phyloP scores from a whole-genome alignment of 30 jellyfish, hydroid and myxozoan genomes.

The Aurelia sp. region DNA sequence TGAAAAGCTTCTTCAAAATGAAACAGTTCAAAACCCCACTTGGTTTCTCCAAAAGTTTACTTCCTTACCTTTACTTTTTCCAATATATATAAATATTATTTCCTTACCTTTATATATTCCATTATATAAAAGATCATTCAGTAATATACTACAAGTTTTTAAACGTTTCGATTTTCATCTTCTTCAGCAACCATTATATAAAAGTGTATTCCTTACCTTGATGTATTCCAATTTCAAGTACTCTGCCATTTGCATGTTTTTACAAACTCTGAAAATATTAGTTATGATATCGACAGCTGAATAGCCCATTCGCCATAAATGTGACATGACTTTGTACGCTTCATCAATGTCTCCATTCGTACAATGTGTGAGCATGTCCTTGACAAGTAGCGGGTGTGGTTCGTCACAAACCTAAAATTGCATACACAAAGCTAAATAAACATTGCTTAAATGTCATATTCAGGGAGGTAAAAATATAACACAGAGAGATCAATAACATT shows the following conservation, averaged over 20 bases:
- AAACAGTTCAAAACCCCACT: no score
- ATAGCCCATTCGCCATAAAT: slow-evolving; percentile 97
- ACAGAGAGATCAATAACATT: neutral
- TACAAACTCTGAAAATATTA: slow-evolving; percentile 95
- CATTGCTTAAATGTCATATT: neutral
- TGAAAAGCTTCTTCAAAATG: no score
- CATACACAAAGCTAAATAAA: neutral
- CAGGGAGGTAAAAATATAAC: neutral
- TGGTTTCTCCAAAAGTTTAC: no score
- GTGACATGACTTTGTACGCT: slow-evolving; percentile 94
- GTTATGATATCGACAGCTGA: slow-evolving; percentile 98
- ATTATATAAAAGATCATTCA: no score
- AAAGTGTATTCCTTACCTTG: slow-evolving; percentile 8
- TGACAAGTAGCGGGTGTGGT: slow-evolving; percentile 98
- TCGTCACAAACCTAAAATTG: slow-evolving; percentile 95
- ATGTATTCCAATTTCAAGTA: slow-evolving; percentile 88
- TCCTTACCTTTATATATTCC: no score
- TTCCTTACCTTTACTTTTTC: slow-evolving; percentile 70
- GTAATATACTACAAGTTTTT: no score
- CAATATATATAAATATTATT: neutral
- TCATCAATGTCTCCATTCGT: slow-evolving; percentile 84
- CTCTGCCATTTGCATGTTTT: slow-evolving; percentile 90
- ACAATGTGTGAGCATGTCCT: slow-evolving; percentile 90
- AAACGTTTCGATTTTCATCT: no score
- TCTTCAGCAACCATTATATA: no score